A percentile compares a stretch with the other conserved stretches of the same genome.
These are phyloP conservation scores for Hecatera dysodea DNA, from an alignment of 2,888 invertebrate genomes.

Conservation along the genomic window DNA sequence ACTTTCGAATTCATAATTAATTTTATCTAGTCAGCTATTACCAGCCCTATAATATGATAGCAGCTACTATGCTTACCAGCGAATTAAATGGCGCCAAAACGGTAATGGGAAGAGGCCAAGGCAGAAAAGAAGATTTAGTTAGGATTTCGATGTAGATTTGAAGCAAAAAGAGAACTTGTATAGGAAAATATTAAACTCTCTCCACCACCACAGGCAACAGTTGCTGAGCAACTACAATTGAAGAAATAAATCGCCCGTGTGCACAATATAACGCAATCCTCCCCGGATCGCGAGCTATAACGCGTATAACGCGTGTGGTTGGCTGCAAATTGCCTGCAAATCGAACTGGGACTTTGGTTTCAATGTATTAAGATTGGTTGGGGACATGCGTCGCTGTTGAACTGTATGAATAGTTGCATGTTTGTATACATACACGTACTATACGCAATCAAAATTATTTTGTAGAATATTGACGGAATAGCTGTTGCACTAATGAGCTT, in stretches of 20 bases:
- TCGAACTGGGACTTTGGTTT: slow-evolving; percentile 44
- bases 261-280: slow-evolving; percentile 6
- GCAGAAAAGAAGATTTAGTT: too few relatives aligned
- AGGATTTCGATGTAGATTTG: too few relatives aligned
- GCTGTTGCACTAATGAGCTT: too few relatives aligned
- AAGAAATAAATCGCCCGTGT: slow-evolving; percentile 23
- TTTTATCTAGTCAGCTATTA: too few relatives aligned
- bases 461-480: too few relatives aligned
- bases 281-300: slow-evolving; percentile 28
- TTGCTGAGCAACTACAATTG: not conserved
- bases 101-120: too few relatives aligned
- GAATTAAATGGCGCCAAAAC: too few relatives aligned
- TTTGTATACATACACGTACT: not conserved
- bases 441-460: not conserved
- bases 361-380: slow-evolving; percentile 51
- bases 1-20: too few relatives aligned
- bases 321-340: slow-evolving; percentile 61
- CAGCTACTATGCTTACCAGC: too few relatives aligned
- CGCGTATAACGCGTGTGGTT: slow-evolving; percentile 59
- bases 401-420: not conserved
- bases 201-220: not conserved
- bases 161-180: not conserved
- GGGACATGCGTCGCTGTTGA: slow-evolving; percentile 33
- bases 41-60: too few relatives aligned
- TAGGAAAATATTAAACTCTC: too few relatives aligned